Conservation (phyloP, 2,888 invertebrate genomes). For the Drosophila ezoana region DNA sequence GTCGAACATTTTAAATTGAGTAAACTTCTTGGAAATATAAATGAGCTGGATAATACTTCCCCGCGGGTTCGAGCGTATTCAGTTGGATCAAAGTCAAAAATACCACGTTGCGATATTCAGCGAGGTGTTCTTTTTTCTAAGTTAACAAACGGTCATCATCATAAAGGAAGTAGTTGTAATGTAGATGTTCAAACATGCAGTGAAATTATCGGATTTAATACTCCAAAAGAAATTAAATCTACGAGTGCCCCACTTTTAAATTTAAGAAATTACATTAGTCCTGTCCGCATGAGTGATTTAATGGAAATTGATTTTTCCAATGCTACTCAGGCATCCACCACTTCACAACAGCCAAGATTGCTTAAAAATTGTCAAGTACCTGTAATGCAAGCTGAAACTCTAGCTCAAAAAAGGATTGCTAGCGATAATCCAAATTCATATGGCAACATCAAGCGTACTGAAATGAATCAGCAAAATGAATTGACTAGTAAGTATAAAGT, state of each 20-base stretch:
- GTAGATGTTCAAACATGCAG: conserved; percentile 55
- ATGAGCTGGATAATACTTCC: conserved; percentile 84
- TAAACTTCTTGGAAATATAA: conserved; percentile 85
- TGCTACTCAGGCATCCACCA: conserved; percentile 39
- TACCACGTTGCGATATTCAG: conserved; percentile 82
- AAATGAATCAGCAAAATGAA: conserved; percentile 43
- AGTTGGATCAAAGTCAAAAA: conserved; percentile 89
- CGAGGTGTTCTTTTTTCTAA: conserved; percentile 78
- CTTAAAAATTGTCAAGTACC: conserved; percentile 37
- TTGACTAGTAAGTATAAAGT: conserved; percentile 21
- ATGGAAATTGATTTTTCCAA: conserved; percentile 92
- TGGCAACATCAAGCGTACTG: conserved; percentile 45
- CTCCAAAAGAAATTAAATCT: conserved; percentile 86
- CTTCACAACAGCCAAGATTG: conserved; percentile 51
- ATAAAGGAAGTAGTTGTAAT: conserved; percentile 72
- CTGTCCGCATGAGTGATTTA: conserved; percentile 90
- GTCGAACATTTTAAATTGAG: conserved; percentile 88
- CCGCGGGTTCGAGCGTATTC: conserved; percentile 91
- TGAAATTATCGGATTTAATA: conserved; percentile 38
- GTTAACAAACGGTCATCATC: conserved; percentile 48
- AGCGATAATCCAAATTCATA: conserved; percentile 33
- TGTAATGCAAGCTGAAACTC: conserved; percentile 30
- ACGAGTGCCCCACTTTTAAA: conserved; percentile 89
- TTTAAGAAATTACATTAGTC: conserved; percentile 85
- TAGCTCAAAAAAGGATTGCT: conserved; percentile 21